A percentile compares a stretch with the other conserved stretches of the same genome.
phyloP scores from a whole-genome alignment of 2,113 vertebrate genomes.

The Lagopus leucura region DNA sequence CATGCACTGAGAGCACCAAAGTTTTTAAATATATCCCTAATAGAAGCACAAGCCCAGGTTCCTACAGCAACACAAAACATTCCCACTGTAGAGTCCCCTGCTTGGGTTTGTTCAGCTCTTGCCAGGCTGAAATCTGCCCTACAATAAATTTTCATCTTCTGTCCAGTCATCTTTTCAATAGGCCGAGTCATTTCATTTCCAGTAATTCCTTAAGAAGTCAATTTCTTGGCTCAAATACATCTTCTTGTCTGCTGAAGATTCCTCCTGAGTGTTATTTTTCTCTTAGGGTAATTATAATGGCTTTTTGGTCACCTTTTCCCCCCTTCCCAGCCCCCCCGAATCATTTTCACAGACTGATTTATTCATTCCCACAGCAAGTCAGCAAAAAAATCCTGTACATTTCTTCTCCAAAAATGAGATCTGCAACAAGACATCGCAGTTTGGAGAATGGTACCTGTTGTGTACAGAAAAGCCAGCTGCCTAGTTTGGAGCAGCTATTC shows the following conservation, averaged over 20 bases:
- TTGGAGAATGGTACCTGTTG: background rate
- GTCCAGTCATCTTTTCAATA: background rate
- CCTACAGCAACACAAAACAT: background rate
- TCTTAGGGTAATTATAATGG: background rate
- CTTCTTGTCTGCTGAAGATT: background rate
- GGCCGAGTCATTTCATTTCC: background rate
- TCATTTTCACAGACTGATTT: background rate
- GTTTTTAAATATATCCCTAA: background rate
- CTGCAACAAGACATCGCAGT: background rate
- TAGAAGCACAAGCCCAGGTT: background rate
- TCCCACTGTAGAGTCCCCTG: background rate
- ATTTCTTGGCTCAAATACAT: background rate
- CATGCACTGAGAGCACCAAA: background rate
- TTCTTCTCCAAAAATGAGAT: background rate
- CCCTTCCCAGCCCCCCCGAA: accelerated
- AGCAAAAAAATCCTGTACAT: constrained; percentile 7
- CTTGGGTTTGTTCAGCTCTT: background rate
- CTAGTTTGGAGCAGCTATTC: background rate
- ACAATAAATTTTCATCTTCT: background rate
- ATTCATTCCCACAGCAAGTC: background rate
- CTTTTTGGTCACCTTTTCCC: background rate
- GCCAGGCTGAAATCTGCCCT: background rate
- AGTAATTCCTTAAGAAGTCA: background rate
- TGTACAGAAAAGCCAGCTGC: background rate
- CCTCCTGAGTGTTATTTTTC: background rate